phyloP scores from a whole-genome alignment of 2,797 vertebrate genomes.

The Pseudopleuronectes americanus region DNA sequence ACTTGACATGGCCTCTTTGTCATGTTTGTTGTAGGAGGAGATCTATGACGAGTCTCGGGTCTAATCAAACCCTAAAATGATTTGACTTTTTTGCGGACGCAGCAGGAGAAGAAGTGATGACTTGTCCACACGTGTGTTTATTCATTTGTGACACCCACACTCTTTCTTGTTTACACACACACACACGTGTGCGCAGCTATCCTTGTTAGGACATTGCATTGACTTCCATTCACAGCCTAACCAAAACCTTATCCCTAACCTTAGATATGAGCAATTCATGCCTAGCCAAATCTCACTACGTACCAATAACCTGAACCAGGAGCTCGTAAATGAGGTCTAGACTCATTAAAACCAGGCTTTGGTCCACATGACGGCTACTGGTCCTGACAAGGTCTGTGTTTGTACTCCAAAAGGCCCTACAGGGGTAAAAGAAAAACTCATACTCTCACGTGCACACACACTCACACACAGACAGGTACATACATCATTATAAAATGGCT shows the following conservation, averaged over 20 bases:
- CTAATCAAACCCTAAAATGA: slow-evolving; percentile 56
- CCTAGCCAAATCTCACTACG: too few species aligned
- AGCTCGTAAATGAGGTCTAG: too few species aligned
- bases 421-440: background rate
- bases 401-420: too few species aligned
- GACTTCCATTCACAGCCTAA: too few species aligned
- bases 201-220: too few species aligned
- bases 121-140: slow-evolving; percentile 14
- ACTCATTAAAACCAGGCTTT: too few species aligned
- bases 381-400: too few species aligned
- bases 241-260: too few species aligned
- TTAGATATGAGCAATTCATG: too few species aligned
- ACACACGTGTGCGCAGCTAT: background rate
- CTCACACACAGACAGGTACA: slow-evolving; percentile 31
- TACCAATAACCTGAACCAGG: too few species aligned
- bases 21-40: slow-evolving; percentile 44
- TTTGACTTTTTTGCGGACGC: slow-evolving; percentile 60
- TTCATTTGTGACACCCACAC: slow-evolving; percentile 1
- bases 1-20: slow-evolving; percentile 50
- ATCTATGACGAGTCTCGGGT: slow-evolving; percentile 35
- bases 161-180: slow-evolving; percentile 2
- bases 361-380: too few species aligned
- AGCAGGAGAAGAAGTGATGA: slow-evolving; percentile 55
- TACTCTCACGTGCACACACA: background rate
- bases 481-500: slow-evolving; percentile 60